phyloP scores from a whole-genome alignment of 2,113 vertebrate species.

The Herpailurus yagouaroundi region DNA sequence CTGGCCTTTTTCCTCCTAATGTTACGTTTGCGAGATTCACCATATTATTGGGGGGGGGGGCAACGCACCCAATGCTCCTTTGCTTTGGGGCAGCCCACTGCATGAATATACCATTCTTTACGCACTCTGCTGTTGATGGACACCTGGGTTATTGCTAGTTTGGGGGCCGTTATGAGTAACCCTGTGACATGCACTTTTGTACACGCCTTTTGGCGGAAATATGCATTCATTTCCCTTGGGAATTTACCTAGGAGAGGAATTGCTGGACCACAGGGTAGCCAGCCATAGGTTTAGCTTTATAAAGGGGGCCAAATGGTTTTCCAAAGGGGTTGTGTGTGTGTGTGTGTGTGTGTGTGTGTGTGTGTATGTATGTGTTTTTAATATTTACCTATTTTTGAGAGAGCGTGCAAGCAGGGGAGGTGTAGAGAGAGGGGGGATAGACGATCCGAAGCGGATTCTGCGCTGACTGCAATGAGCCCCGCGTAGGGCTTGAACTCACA shows the following conservation, averaged over 20 bases:
- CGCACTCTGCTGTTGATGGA: neutral
- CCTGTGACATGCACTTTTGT: neutral
- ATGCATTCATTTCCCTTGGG: neutral
- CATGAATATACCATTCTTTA: neutral
- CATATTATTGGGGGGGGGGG: neutral
- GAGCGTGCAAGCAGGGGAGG: too few species aligned
- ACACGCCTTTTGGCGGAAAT: neutral
- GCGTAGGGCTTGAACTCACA: too few species aligned
- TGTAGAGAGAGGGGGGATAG: too few species aligned
- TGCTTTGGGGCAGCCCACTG: neutral
- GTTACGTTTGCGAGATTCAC: neutral
- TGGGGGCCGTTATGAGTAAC: neutral
- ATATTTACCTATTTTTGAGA: too few species aligned
- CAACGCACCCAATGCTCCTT: too few species aligned
- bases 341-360: too few species aligned
- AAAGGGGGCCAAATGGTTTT: neutral
- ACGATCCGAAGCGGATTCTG: too few species aligned
- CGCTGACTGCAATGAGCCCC: too few species aligned
- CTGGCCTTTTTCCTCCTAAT: neutral
- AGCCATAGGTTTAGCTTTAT: neutral
- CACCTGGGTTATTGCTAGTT: neutral
- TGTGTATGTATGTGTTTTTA: too few species aligned
- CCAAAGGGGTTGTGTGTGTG: neutral
- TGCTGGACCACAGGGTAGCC: neutral
- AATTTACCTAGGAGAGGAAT: neutral